Conservation (phyloP, 2,113 vertebrate species). For the Protomyctophum bolini region DNA sequence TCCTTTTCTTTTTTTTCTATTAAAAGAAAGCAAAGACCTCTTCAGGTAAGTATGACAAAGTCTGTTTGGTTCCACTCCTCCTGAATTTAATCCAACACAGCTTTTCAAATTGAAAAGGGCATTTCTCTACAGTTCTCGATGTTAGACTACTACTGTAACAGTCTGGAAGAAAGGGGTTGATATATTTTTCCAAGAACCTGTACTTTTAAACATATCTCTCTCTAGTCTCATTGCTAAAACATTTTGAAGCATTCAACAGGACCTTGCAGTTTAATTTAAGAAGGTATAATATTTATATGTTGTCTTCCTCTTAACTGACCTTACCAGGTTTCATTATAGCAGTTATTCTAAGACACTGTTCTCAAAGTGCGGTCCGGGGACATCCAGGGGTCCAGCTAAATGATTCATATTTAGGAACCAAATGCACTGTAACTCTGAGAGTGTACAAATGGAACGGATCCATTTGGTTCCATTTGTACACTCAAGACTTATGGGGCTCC, state of each 20-base stretch:
- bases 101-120: slow-evolving; percentile 5
- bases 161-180: slow-evolving; percentile 25
- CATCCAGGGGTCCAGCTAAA: no score
- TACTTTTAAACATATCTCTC: slow-evolving; percentile 44
- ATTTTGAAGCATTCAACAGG: slow-evolving; percentile 7
- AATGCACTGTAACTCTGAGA: no score
- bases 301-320: slow-evolving; percentile 18
- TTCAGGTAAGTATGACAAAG: slow-evolving; percentile 75
- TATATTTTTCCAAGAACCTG: slow-evolving; percentile 44
- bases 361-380: no score
- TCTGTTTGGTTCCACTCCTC: slow-evolving; percentile 77
- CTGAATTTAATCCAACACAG: slow-evolving; percentile 21
- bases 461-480: no score
- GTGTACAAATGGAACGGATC: no score
- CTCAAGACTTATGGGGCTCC: no score
- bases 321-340: slow-evolving; percentile 12
- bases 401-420: no score
- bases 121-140: slow-evolving; percentile 27
- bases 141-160: slow-evolving; percentile 33
- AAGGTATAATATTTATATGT: slow-evolving; percentile 26
- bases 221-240: slow-evolving; percentile 2
- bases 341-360: slow-evolving; percentile 10
- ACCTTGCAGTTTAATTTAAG: slow-evolving; percentile 33
- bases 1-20: neutral
- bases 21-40: slow-evolving; percentile 18